A percentile compares a stretch with the other conserved stretches of the same genome.
Conservation (phyloP, 2,113 vertebrate species). For the Tetrao urogallus region DNA sequence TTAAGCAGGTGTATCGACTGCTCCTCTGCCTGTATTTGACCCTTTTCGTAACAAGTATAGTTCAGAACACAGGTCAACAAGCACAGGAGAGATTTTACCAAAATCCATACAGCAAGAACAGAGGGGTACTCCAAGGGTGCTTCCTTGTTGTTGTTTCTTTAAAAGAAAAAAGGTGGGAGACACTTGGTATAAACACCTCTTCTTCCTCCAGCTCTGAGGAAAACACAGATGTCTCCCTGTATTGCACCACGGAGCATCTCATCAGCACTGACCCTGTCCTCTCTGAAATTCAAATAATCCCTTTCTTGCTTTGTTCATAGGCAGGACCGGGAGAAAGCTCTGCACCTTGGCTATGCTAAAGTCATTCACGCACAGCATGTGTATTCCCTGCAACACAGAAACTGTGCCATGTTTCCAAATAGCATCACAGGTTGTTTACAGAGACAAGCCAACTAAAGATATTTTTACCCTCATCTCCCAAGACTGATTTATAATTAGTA, state of each 20-base stretch:
- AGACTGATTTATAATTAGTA: slow-evolving; percentile 63
- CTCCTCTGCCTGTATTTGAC: background rate
- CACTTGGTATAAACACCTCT: background rate
- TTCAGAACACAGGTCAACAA: background rate
- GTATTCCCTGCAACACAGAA: background rate
- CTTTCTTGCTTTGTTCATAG: background rate
- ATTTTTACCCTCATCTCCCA: slow-evolving; percentile 54
- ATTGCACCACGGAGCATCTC: background rate
- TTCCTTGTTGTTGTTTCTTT: background rate
- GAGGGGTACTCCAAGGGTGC: background rate
- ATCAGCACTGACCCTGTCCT: background rate
- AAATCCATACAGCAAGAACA: background rate
- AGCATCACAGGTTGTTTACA: slow-evolving; percentile 56
- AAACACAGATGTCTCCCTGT: background rate
- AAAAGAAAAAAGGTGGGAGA: background rate
- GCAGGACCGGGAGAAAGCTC: background rate
- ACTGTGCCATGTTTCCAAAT: slow-evolving; percentile 19
- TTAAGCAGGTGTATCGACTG: background rate
- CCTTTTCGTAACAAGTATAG: background rate
- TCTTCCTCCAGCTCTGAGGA: background rate
- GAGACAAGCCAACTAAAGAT: slow-evolving; percentile 21
- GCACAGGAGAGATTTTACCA: background rate
- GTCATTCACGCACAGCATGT: background rate
- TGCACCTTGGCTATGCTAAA: background rate
- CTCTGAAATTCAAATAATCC: background rate